Evolutionary conservation across 2,888 invertebrate species (phyloP).

Genomic region (Aporophyla lueneburgensis): DNA sequence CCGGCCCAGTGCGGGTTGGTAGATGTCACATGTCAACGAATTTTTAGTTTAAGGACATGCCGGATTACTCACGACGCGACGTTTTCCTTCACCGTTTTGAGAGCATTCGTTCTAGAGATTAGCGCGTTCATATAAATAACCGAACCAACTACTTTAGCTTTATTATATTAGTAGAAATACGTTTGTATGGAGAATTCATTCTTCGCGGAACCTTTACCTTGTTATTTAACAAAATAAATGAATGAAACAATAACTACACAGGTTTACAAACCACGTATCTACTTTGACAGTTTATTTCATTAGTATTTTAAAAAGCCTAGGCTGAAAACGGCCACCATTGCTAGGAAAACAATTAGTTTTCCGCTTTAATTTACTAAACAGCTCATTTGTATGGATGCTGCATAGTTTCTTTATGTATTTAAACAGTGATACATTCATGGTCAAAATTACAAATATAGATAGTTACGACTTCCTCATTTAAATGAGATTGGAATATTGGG

Average conservation of each 20-base stretch:
- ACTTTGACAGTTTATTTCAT: not conserved
- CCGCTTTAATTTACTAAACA: not conserved
- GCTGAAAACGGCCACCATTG: not conserved
- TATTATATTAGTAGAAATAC: too few species aligned
- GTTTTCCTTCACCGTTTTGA: too few species aligned
- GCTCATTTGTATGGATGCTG: constrained; percentile 38
- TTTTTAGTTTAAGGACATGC: too few species aligned
- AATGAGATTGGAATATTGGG: constrained; percentile 11
- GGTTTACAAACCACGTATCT: not conserved
- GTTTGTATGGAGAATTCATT: too few species aligned
- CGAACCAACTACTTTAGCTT: too few species aligned
- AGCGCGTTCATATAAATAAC: too few species aligned
- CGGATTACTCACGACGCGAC: too few species aligned
- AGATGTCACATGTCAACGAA: too few species aligned
- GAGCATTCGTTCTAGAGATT: too few species aligned
- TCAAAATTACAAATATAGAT: constrained; percentile 16
- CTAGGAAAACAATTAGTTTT: constrained; percentile 4
- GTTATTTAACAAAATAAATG: not conserved
- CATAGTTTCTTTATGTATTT: constrained; percentile 1
- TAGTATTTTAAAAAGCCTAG: not conserved
- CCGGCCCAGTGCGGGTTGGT: too few species aligned
- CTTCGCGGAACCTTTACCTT: too few species aligned
- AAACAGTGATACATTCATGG: constrained; percentile 21
- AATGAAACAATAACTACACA: not conserved
- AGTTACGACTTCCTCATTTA: constrained; percentile 21